Evolutionary conservation across 2,888 invertebrate species (phyloP), one percentile per base, ranked within the genome.

Genomic region (Leucozona laternaria): DNA sequence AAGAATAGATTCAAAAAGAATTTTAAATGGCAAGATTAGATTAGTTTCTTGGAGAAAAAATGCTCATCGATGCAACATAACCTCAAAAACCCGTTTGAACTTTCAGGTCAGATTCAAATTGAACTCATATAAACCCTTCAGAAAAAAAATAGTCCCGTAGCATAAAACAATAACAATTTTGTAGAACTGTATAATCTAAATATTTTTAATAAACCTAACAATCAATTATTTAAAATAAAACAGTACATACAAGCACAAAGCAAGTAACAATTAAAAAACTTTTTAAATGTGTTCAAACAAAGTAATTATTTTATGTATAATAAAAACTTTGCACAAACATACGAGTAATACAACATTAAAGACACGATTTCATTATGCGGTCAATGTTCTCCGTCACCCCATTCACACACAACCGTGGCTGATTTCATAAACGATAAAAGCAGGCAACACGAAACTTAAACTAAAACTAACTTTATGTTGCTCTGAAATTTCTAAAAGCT

Each of bases 351-450:
- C 45, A 72, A 31, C 76, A 84, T 79, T 50, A 66, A 76, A 77
- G n/a, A 77, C 58, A 58, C 72, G 66, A 79, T 85, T 85, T 77
- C 80, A 85, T 85, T 85, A 80, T 60, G 80, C 85, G 80, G 85
- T 85, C 85, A 85, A 85, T 70, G 85, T 80, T 77, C 85, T 77
- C 60, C 71, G 37, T 66, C 76, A 72, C 76, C 77, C 40, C 68
- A 37, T 77, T 73, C 68, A 48, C 70, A 79, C 60, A 68, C 45
- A 57, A 62, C 62, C 66, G 6, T 66, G 66, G 17, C n/a, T 77
- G 80, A 80, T 77, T 72, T 77, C 85, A 77, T 68, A 77, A 80
- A 28, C 58, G 25, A 70, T 57, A 64, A n/a, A 45, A 17, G 13
- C 17, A 53, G 34, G 60, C 40, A 34, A 37, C 34, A 48, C 40